Conservation (phyloP, 2,888 invertebrate species). For the Eupelmus urozonus region DNA sequence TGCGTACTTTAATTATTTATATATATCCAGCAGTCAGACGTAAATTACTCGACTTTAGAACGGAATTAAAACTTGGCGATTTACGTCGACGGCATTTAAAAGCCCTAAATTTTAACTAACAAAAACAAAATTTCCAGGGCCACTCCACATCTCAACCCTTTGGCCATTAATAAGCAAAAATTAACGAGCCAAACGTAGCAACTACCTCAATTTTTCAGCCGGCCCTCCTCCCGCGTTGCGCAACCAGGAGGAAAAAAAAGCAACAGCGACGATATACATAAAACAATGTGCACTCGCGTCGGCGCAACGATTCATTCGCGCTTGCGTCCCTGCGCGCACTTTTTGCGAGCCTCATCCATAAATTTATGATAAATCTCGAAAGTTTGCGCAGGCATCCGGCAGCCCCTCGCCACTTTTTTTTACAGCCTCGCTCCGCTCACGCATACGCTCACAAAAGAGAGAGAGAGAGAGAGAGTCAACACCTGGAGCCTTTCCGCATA, state of each 20-base stretch:
- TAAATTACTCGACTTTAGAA: too few species aligned
- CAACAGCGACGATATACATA: not conserved
- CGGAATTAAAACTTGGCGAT: too few species aligned
- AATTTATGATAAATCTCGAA: slow-evolving; percentile 51
- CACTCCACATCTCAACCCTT: too few species aligned
- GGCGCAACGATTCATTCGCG: slow-evolving; percentile 14
- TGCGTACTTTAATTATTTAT: too few species aligned
- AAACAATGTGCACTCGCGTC: slow-evolving; percentile 1
- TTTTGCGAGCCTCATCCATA: slow-evolving; percentile 24
- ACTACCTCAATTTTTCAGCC: slow-evolving; percentile 34
- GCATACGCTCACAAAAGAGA: too few species aligned
- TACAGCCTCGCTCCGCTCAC: too few species aligned
- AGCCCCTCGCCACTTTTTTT: too few species aligned
- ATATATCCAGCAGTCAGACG: too few species aligned
- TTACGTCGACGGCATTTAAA: not conserved
- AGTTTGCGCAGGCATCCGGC: slow-evolving; percentile 25
- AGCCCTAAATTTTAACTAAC: not conserved
- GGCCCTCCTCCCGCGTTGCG: not conserved
- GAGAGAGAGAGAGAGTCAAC: too few species aligned
- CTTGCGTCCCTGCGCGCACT: not conserved
- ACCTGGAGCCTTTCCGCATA: slow-evolving; percentile 38
- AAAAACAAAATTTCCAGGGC: not conserved
- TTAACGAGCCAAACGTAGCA: slow-evolving; percentile 39
- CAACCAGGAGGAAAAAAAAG: slow-evolving; percentile 17
- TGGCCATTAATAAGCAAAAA: slow-evolving; percentile 1